phyloP scores from a whole-genome alignment of 2,113 vertebrate genomes.

The Oryzias curvinotus region DNA sequence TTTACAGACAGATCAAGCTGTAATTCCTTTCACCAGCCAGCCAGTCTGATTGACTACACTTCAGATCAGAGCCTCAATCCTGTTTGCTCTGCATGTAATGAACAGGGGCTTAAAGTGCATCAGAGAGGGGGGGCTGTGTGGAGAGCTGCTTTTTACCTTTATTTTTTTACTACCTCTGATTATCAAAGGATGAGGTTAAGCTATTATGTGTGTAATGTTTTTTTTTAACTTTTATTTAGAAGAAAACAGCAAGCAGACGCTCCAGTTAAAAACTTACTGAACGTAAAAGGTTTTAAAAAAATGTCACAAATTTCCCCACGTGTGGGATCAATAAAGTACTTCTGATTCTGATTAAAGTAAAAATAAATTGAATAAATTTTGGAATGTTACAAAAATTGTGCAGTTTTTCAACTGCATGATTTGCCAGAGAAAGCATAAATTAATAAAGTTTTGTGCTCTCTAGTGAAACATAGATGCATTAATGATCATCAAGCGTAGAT shows the following conservation, averaged over 20 bases:
- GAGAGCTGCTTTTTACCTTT: conserved; percentile 36
- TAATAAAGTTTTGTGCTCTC: no score
- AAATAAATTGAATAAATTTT: no score
- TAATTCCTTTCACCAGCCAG: conserved; percentile 65
- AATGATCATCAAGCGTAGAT: no score
- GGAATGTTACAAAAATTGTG: no score
- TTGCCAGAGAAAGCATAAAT: no score
- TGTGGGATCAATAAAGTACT: no score
- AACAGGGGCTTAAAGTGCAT: conserved; percentile 57
- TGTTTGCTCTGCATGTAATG: conserved; percentile 67
- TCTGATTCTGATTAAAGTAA: no score
- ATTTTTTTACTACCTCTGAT: conserved; percentile 17
- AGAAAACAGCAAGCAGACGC: neutral
- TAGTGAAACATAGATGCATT: no score
- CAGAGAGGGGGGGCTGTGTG: conserved; percentile 10
- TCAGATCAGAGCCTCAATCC: conserved; percentile 64
- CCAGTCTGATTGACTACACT: conserved; percentile 63
- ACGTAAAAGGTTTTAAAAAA: no score
- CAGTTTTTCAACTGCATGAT: no score
- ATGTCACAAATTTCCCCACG: no score
- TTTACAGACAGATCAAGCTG: conserved; percentile 65
- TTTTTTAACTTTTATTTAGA: neutral
- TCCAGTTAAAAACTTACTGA: neutral
- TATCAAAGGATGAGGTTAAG: conserved; percentile 34
- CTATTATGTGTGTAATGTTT: neutral